A percentile compares a stretch with the other conserved stretches of the same genome.
Evolutionary conservation across 2,797 vertebrate genomes (phyloP).

Genomic region (Bradypodion pumilum): DNA sequence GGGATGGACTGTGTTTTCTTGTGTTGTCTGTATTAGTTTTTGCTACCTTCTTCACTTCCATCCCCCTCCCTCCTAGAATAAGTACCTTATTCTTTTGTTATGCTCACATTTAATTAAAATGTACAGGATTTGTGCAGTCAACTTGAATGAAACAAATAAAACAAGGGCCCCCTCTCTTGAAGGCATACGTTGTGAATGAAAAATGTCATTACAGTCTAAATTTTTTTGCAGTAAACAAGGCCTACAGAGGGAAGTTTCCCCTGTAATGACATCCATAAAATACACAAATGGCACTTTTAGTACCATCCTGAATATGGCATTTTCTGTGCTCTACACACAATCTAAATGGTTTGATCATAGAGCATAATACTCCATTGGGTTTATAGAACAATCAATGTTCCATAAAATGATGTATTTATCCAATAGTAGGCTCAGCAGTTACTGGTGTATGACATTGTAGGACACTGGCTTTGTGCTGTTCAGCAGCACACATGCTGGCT

Average conservation of each 20-base stretch:
- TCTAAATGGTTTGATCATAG: conserved; percentile 88
- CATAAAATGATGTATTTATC: conserved; percentile 91
- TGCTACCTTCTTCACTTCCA: conserved; percentile 70
- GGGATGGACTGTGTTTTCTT: conserved; percentile 65
- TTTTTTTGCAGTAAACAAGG: conserved; percentile 85
- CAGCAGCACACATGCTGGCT: conserved; percentile 75
- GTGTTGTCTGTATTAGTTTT: conserved; percentile 55
- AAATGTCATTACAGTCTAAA: conserved; percentile 87
- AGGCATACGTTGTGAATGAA: conserved; percentile 88
- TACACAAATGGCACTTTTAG: conserved; percentile 89
- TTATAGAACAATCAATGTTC: conserved; percentile 91
- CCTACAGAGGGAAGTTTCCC: conserved; percentile 85
- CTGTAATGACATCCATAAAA: conserved; percentile 86
- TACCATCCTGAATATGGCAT: conserved; percentile 86
- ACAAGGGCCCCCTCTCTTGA: conserved; percentile 85
- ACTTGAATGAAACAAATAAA: conserved; percentile 86
- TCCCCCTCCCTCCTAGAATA: conserved; percentile 70
- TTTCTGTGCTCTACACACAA: conserved; percentile 87
- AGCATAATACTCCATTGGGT: conserved; percentile 88
- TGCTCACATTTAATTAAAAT: conserved; percentile 89
- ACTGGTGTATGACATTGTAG: conserved; percentile 84
- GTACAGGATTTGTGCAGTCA: conserved; percentile 85
- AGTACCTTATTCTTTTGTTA: conserved; percentile 83
- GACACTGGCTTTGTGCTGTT: conserved; percentile 79
- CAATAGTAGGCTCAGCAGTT: conserved; percentile 84